phyloP scores from a whole-genome alignment of 2,797 vertebrate species.

The Esox masquinongy region DNA sequence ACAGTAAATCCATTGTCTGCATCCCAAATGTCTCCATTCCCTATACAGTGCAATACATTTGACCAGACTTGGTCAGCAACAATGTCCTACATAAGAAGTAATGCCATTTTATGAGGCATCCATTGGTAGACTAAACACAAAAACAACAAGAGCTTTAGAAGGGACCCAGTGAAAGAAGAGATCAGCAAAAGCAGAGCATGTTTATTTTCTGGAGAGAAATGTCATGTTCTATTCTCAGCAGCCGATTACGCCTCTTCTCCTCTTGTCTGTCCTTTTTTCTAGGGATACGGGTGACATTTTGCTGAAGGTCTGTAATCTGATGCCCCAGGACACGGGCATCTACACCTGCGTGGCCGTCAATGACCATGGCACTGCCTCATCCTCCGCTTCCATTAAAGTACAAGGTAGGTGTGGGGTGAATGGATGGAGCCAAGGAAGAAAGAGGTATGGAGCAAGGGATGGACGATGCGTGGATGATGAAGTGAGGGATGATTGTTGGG shows the following conservation, averaged over 20 bases:
- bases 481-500: too few relatives aligned
- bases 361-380: constrained; percentile 87
- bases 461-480: too few relatives aligned
- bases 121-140: background rate
- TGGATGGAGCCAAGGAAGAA: background rate
- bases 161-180: background rate
- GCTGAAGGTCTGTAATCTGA: constrained; percentile 94
- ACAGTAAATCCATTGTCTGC: background rate
- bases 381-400: constrained; percentile 95
- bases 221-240: background rate
- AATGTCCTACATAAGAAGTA: background rate
- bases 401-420: constrained; percentile 81
- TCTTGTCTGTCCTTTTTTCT: constrained; percentile 20
- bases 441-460: too few relatives aligned
- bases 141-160: background rate
- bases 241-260: background rate
- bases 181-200: background rate
- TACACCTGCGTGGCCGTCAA: constrained; percentile 95
- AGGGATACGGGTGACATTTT: constrained; percentile 94
- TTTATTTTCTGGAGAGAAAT: background rate
- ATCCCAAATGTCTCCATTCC: background rate
- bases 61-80: background rate
- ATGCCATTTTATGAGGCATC: background rate
- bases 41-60: background rate
- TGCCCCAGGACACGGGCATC: constrained; percentile 98